These are phyloP conservation scores for Gasteruption jaculator DNA, from an alignment of 2,888 invertebrate species.

Conservation along the genomic window DNA sequence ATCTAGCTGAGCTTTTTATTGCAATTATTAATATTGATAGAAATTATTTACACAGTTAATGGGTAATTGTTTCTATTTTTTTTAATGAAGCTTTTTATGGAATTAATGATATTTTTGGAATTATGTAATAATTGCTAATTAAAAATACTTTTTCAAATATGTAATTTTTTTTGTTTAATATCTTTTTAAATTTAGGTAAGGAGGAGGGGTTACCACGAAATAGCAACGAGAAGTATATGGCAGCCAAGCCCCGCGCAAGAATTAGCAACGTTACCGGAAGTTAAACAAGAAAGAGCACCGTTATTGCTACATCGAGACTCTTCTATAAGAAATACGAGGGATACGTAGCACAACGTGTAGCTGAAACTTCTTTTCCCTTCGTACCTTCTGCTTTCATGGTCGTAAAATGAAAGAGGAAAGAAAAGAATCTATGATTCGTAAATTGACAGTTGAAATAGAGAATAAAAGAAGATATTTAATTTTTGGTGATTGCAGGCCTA, in stretches of 20 bases:
- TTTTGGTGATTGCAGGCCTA: neutral
- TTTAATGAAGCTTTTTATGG: too few species aligned
- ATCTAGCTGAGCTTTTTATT: too few species aligned
- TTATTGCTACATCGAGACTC: constrained; percentile 44
- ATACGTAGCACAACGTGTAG: constrained; percentile 34
- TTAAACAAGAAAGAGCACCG: constrained; percentile 45
- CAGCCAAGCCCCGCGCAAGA: constrained; percentile 45
- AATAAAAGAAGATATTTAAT: constrained; percentile 9
- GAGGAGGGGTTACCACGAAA: constrained; percentile 44
- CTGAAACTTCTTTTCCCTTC: too few species aligned
- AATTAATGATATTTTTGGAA: too few species aligned
- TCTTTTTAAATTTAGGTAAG: constrained; percentile 34
- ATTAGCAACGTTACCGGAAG: constrained; percentile 41
- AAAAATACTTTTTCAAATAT: too few species aligned
- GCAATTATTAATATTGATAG: too few species aligned
- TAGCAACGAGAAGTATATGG: constrained; percentile 42
- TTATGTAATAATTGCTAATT: too few species aligned
- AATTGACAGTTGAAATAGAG: constrained; percentile 17
- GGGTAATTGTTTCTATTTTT: too few species aligned
- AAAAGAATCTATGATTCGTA: too few species aligned
- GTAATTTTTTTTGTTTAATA: constrained; percentile 6
- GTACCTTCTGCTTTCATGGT: too few species aligned
- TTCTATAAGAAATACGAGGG: constrained; percentile 37
- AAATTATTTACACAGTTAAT: too few species aligned
- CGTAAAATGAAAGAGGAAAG: too few species aligned